phyloP scores from a whole-genome alignment of 2,113 vertebrate species.

The Vanacampus margaritifer region DNA sequence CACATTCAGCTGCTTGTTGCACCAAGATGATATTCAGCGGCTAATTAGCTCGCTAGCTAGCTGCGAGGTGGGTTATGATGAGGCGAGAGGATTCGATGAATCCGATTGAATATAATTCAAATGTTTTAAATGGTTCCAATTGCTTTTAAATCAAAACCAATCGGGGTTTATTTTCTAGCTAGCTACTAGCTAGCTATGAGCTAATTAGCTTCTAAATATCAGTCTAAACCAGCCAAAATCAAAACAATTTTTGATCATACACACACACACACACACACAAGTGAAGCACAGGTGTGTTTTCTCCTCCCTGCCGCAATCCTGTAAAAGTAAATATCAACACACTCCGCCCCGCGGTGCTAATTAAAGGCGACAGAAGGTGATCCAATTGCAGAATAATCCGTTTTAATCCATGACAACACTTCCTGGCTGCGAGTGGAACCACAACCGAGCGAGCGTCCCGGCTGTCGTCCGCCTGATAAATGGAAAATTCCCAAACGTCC shows the following conservation, averaged over 20 bases:
- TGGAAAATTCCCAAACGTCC: neutral
- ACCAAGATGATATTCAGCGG: neutral
- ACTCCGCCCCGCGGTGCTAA: constrained; percentile 41
- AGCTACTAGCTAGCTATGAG: too few species aligned
- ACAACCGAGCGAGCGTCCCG: constrained; percentile 13
- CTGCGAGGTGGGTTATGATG: neutral
- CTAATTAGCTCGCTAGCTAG: neutral
- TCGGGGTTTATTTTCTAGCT: too few species aligned
- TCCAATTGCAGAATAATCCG: constrained; percentile 23
- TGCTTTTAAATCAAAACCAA: too few species aligned
- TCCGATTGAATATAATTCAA: too few species aligned
- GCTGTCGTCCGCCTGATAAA: constrained; percentile 20
- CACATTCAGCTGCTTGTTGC: too few species aligned
- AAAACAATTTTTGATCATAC: neutral
- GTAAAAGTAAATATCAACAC: constrained; percentile 62
- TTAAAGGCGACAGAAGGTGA: constrained; percentile 53
- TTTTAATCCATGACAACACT: constrained; percentile 24
- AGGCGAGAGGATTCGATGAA: too few species aligned
- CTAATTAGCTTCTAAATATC: too few species aligned
- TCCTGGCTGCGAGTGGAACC: constrained; percentile 23
- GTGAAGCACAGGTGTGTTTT: neutral
- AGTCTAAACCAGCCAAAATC: neutral
- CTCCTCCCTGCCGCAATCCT: constrained; percentile 43
- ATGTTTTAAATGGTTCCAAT: too few species aligned
- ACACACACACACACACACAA: too few species aligned